phyloP scores from a whole-genome alignment of 2,888 invertebrate species.

The Microplitis deprimator region DNA sequence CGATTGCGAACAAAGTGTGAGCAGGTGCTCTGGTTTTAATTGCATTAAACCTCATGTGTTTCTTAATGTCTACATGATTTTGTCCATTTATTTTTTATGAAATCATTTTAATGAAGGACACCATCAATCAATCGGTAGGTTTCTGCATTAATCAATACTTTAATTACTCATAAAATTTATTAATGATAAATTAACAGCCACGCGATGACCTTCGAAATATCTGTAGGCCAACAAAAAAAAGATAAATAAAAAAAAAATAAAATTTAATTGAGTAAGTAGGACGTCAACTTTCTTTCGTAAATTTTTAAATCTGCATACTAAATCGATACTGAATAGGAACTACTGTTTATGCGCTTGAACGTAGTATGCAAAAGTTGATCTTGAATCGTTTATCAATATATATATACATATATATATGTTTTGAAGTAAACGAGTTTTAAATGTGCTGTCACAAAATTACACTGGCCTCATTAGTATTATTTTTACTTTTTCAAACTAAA shows the following conservation, averaged over 20 bases:
- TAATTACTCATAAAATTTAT: neutral
- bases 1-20: constrained; percentile 28
- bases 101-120: neutral
- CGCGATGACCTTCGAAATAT: neutral
- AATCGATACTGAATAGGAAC: constrained; percentile 4
- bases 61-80: neutral
- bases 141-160: too few relatives aligned
- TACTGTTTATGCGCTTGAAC: neutral
- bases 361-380: constrained; percentile 6
- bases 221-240: neutral
- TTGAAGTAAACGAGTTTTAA: neutral
- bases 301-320: constrained; percentile 25
- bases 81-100: too few relatives aligned
- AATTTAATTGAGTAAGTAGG: constrained; percentile 18
- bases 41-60: neutral
- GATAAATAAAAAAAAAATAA: neutral
- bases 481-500: neutral
- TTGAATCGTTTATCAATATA: neutral
- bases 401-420: neutral
- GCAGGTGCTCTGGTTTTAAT: constrained; percentile 29
- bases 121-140: neutral
- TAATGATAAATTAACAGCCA: neutral
- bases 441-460: neutral
- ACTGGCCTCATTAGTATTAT: neutral
- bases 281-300: constrained; percentile 28